These are phyloP conservation scores for Ammodramus savannarum DNA, from an alignment of 2,113 vertebrate species.

Conservation along the genomic window DNA sequence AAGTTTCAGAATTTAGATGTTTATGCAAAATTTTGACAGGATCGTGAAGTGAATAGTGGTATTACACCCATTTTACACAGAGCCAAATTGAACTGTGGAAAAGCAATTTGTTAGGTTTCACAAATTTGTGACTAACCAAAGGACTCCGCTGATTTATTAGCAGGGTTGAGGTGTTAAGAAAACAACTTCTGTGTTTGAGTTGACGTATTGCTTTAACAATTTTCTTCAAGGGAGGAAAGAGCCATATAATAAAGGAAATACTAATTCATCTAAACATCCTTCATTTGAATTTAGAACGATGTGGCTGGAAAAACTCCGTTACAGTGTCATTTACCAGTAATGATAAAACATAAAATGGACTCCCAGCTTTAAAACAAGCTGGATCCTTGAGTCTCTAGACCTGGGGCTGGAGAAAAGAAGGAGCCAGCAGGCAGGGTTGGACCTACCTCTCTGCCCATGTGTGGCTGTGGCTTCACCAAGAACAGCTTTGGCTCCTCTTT, in stretches of 20 bases:
- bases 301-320: background rate
- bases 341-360: background rate
- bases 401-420: background rate
- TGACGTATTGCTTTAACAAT: background rate
- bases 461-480: background rate
- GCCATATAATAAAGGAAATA: background rate
- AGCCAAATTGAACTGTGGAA: background rate
- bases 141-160: background rate
- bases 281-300: background rate
- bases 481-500: background rate
- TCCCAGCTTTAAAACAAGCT: background rate
- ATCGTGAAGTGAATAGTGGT: background rate
- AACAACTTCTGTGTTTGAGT: background rate
- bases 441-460: accelerated
- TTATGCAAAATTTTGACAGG: background rate
- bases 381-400: background rate
- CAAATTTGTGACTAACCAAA: background rate
- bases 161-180: background rate
- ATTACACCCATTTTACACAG: background rate
- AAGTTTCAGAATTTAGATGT: background rate
- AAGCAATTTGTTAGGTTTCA: background rate
- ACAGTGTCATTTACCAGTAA: background rate
- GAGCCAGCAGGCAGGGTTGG: background rate
- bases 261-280: background rate
- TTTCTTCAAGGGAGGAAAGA: background rate